Percentiles rank a stretch among this genome's conserved stretches.
These are phyloP conservation scores for Gymnodraco acuticeps DNA, from an alignment of 2,797 vertebrate species.

Conservation along the genomic window DNA sequence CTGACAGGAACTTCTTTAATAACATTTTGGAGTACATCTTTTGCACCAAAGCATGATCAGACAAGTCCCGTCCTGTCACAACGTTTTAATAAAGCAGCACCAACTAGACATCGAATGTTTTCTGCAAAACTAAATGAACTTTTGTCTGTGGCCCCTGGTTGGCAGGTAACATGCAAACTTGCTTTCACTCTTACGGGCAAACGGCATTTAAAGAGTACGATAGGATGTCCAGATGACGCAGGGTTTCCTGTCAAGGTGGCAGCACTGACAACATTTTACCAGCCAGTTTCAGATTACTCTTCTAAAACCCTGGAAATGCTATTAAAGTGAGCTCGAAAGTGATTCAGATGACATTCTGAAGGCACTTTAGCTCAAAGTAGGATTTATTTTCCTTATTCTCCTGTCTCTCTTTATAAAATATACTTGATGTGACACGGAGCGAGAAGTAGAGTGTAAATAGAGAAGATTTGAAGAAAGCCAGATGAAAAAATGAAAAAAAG, in stretches of 20 bases:
- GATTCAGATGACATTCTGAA: conserved; percentile 4
- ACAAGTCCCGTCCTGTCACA: not conserved
- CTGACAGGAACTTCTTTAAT: not conserved
- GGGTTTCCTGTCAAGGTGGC: conserved; percentile 38
- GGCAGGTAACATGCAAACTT: not conserved
- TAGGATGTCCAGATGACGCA: conserved; percentile 7
- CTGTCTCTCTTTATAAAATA: too few species aligned
- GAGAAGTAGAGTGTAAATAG: not conserved
- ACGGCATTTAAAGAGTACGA: not conserved
- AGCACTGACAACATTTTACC: not conserved
- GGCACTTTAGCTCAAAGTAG: not conserved
- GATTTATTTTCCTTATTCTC: not conserved
- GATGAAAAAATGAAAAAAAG: not conserved
- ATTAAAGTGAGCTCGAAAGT: not conserved
- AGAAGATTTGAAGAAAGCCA: not conserved
- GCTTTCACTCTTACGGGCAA: conserved; percentile 1
- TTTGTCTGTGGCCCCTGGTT: not conserved
- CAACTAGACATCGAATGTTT: too few species aligned
- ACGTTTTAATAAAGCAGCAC: not conserved
- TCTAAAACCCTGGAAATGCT: not conserved
- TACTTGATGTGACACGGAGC: not conserved
- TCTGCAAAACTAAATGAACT: not conserved
- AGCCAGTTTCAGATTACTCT: conserved; percentile 20
- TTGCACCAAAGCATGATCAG: not conserved
- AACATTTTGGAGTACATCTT: not conserved